Evolutionary conservation across 2,113 vertebrate genomes (phyloP), one percentile per base, ranked within the genome.

Genomic region (Apistogramma diplotaenia): DNA sequence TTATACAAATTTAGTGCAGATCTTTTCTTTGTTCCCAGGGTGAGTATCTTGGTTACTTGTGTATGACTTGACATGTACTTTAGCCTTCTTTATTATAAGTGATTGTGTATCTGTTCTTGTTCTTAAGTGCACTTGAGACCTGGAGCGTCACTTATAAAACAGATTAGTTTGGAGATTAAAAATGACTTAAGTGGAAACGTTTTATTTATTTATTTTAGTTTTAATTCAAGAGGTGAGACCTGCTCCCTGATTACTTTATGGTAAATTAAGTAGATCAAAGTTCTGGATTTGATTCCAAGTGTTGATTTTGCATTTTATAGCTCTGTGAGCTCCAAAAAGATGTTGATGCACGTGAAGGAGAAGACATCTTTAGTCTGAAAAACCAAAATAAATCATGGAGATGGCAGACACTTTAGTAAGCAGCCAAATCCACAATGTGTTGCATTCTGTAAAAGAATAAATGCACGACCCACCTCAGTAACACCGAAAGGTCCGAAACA

Each of bases 1-100:
- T 95, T 99, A 57, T 99, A 96, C 91, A 99, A 98, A 85, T 99
- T 99, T 91, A 96, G 97, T 74, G 98, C 97, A 27, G 96, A 99
- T 33, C 88, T 95, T 31, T 99, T 96, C 89, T 99, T 99, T 84
- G 60, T 99, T 86, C 97, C 98, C 21, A 96, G 98, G 95, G 98
- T 99, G 89, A 84, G 92, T 88, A 12, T 56, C n/a, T 46, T 58
- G 12, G 9, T 62, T 23, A 16, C 12, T 33, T 60, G 8, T 12
- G 5, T 27, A n/a, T 23, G 62, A 31, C 43, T 21, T 70, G 21
- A 25, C 12, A 43, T 67, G 23, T 62, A 10, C 18, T 57, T 57
- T n/a, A 76, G 25, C 19, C 1, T 57, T 57, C 2, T 3, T 21
- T 49, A 33, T 19, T 21, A 27, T 43, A 19, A 23, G 16, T 16